phyloP scores from a whole-genome alignment of 2,797 vertebrate genomes.

The Anguilla marmorata region DNA sequence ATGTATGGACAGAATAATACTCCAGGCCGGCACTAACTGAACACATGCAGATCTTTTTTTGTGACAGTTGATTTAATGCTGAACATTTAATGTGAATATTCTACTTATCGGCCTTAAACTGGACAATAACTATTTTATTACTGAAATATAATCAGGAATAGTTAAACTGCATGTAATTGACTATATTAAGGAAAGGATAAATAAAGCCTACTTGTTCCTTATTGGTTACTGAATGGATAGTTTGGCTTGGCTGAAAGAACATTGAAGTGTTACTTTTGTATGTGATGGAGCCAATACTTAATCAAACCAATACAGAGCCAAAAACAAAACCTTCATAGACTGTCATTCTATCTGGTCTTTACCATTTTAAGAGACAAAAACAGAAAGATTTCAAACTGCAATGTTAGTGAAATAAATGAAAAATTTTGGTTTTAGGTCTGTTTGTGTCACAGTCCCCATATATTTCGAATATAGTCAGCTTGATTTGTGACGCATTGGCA shows the following conservation, averaged over 20 bases:
- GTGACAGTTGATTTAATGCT: neutral
- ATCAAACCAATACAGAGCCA: neutral
- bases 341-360: neutral
- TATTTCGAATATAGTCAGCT: neutral
- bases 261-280: neutral
- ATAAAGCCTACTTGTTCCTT: constrained; percentile 40
- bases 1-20: constrained; percentile 22
- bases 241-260: constrained; percentile 26
- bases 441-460: constrained; percentile 32
- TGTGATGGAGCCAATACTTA: neutral
- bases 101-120: constrained; percentile 40
- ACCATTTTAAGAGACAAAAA: neutral
- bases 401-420: constrained; percentile 26
- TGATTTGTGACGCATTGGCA: constrained; percentile 37
- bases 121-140: constrained; percentile 46
- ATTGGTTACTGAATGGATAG: constrained; percentile 35
- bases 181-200: constrained; percentile 45
- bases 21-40: constrained; percentile 41
- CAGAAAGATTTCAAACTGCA: neutral
- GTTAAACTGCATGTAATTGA: constrained; percentile 42
- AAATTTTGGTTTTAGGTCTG: constrained; percentile 41
- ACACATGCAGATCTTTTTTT: constrained; percentile 46
- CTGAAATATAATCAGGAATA: constrained; percentile 47
- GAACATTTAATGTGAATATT: neutral
- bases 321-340: neutral